phyloP scores from a whole-genome alignment of 2,797 vertebrate species.

The Gallinago nigripennis region DNA sequence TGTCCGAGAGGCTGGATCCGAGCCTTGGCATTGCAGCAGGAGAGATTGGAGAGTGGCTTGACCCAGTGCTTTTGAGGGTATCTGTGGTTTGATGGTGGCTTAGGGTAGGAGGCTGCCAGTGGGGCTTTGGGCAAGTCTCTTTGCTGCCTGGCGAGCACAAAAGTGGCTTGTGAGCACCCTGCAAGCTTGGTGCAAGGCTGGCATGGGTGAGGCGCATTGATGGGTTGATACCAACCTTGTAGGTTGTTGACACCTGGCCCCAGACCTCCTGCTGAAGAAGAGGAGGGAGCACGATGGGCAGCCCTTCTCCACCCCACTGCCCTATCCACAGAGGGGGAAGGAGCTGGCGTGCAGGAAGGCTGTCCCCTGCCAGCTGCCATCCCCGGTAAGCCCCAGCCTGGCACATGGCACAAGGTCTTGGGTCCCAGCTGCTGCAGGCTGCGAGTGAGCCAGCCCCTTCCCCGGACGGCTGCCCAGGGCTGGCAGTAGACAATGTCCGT shows the following conservation, averaged over 20 bases:
- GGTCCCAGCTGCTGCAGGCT: slow-evolving; percentile 14
- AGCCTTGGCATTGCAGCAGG: neutral
- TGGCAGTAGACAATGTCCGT: neutral
- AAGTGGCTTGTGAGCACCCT: neutral
- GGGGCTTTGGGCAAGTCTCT: neutral
- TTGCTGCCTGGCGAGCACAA: neutral
- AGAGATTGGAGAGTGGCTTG: neutral
- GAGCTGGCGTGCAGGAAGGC: neutral
- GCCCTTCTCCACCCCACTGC: neutral
- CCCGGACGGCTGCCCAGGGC: neutral
- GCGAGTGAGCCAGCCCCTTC: neutral
- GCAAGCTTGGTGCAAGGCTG: neutral
- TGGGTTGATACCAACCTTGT: neutral
- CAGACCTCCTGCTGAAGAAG: neutral
- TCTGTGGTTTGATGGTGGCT: neutral
- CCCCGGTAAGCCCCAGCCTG: slow-evolving; percentile 4
- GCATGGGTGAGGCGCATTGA: accelerated
- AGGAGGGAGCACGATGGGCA: neutral
- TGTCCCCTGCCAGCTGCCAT: neutral
- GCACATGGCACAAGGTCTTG: neutral
- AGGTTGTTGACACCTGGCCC: neutral
- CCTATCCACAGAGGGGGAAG: neutral
- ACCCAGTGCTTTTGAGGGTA: neutral
- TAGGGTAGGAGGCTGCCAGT: neutral
- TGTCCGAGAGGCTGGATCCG: neutral